Evolutionary conservation across 2,113 vertebrate genomes (phyloP).

Genomic region (Odobenus rosmarus): DNA sequence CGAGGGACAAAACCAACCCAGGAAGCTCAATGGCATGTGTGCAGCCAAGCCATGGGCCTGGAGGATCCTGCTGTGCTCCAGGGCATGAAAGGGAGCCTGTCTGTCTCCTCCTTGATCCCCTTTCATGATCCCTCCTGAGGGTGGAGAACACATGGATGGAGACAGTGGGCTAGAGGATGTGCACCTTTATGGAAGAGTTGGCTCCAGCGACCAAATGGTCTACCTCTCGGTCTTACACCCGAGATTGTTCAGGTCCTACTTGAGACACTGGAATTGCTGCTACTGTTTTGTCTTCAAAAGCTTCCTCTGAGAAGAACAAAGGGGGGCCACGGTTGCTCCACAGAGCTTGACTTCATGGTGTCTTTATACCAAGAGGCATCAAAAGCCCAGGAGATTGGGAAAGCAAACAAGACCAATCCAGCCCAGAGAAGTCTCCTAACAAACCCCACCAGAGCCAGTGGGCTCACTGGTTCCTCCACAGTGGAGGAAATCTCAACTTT

Average conservation of each 20-base stretch:
- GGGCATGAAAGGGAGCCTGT: not conserved
- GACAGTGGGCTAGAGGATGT: not conserved
- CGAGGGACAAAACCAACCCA: not conserved
- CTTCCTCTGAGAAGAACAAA: not conserved
- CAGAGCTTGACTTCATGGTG: not conserved
- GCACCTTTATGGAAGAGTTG: not conserved
- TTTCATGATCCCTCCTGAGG: not conserved
- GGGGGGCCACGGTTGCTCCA: not conserved
- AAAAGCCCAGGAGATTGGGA: not conserved
- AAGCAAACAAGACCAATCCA: not conserved
- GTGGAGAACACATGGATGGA: not conserved
- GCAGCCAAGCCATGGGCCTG: not conserved
- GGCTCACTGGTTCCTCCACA: no score
- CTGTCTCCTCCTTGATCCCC: not conserved
- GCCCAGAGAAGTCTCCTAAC: not conserved
- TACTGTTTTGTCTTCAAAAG: not conserved
- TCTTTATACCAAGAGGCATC: not conserved
- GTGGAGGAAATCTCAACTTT: not conserved
- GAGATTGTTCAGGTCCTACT: not conserved
- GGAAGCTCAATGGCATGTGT: not conserved
- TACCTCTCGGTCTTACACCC: not conserved
- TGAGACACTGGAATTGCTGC: not conserved
- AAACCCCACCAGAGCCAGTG: not conserved
- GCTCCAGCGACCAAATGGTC: not conserved
- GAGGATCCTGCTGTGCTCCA: not conserved